Base-by-base conservation (phyloP, 2,113 vertebrate genomes). In the Takifugu bimaculatus region DNA sequence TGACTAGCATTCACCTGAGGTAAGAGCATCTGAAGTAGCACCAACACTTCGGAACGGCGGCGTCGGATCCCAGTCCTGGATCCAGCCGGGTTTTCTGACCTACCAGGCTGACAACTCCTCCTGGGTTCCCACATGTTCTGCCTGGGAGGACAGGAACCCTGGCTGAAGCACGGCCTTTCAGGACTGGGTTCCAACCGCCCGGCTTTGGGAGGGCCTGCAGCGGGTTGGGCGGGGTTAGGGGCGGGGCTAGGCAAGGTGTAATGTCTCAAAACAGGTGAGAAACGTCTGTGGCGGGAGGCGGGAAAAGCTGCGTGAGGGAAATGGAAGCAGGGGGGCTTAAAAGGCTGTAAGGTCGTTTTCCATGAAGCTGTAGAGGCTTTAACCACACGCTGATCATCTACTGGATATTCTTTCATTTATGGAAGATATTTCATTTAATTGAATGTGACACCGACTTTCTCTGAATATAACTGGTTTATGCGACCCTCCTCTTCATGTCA, bases 181-280 rank as follows among this genome's bases (percentile, higher is more conserved):
- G 20, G 20, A 20, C 20, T 20, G 20, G 20, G 20, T 20, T 20
- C 20, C 20, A 20, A 51, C 13, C 35, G 35, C 35, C 35, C 35
- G 20, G 20, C 59, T 72, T 61, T 63, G 62, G 58, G 53, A 48
- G 64, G 63, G n/a, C 42, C 26, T 59, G 26, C 66, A 60, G 55
- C 59, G 47, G 54, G 43, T n/a, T 58, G 63, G 49, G 55, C 0
- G 4, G 58, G 26, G 45, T 9, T 29, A 56, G 2, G 11, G 9
- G 13, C 32, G 47, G 26, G 4, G 28, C 11, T 0, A 51, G 20
- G 20, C 20, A 20, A 20, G 20, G 20, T 20, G 20, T 20, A 20
- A 20, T 20, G 20, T 20, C 20, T 20, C 20, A 20, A 20, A 20
- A 51, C 6, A 27, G 5, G 28, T 27, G 42, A 13, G 5, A 43